phyloP scores from a whole-genome alignment of 2,113 vertebrate genomes.

The Aythya baeri region DNA sequence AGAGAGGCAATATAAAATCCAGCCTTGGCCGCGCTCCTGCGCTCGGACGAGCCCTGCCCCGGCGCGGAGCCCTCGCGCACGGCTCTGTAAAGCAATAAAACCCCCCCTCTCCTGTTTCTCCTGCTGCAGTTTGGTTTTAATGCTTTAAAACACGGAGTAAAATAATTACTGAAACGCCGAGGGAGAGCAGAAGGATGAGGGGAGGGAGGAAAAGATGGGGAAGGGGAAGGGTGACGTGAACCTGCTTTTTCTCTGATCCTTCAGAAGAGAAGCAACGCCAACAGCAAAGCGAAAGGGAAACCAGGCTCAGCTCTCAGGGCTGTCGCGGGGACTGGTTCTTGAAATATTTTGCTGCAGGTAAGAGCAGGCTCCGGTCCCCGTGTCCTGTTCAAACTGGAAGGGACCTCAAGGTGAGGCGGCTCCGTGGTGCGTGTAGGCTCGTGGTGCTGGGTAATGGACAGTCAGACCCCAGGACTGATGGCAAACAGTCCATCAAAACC shows the following conservation, averaged over 20 bases:
- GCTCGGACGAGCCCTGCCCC: not conserved
- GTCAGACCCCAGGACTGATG: not conserved
- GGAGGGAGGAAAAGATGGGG: not conserved
- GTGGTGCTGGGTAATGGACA: rapidly evolving
- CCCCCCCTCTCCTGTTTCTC: rapidly evolving
- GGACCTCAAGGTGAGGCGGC: not conserved
- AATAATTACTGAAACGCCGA: not conserved
- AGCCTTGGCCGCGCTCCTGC: not conserved
- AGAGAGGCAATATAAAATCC: not conserved
- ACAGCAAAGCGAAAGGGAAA: rapidly evolving
- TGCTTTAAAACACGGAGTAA: not conserved
- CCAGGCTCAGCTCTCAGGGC: rapidly evolving
- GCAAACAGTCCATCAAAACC: rapidly evolving
- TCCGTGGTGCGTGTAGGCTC: rapidly evolving
- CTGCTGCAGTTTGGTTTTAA: rapidly evolving
- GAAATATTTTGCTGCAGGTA: rapidly evolving
- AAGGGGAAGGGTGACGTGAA: rapidly evolving
- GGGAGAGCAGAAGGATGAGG: too few relatives aligned
- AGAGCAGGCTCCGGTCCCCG: not conserved
- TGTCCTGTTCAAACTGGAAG: not conserved
- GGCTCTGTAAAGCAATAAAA: not conserved
- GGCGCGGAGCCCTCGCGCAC: not conserved
- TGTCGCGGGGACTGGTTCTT: rapidly evolving
- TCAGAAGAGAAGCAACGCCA: rapidly evolving
- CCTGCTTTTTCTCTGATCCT: not conserved